Evolutionary conservation across 1,140 invertebrate species (phyloP), one percentile per base, ranked within the genome.

Genomic region (Trachymyrmex septentrionalis): DNA sequence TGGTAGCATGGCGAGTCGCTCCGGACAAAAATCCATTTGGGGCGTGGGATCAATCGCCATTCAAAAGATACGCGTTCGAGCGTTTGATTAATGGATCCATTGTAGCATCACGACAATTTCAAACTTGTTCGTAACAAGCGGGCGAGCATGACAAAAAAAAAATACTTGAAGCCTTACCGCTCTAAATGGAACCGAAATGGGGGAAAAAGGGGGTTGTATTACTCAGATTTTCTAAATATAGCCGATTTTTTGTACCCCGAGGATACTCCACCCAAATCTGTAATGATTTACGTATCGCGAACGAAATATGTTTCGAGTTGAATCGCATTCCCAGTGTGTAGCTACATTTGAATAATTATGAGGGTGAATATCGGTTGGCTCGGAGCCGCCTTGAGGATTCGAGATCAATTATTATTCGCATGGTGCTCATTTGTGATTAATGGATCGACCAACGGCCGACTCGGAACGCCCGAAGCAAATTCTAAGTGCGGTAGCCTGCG

Each of bases 401-500:
- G 19, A 12, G 76, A 88, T 90, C 76, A 86, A 91, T 91, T 91
- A 89, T 87, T 87, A 91, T 90, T 88, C 75, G 48, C 64, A 34
- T 34, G 34, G 50, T 84, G 81, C 48, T 86, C 67, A 53, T 85
- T 71, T 78, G 21, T 69, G 90, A 91, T 91, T 89, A 91, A 89
- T 89, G 82, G 16, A 24, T 61, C 19, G 48, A 7, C 21, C 48
- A 69, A 12, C 71, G 59, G 72, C 30, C 84, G 82, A 63, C 30
- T 75, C 34, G 27, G 57, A 63, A 19, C n/a, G 61, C 53, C 73
- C 57, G 71, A 67, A 59, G 30, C 50, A 27, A 59, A 86, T 86
- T 85, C 53, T 44, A 77, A 44, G 6, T 38, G 2, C 12, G 59
- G 44, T 48, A 76, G 44, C 30, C 19, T 27, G n/a, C 44, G 59